These are phyloP conservation scores for Phortica variegata DNA, from an alignment of 1,140 invertebrate species.

Conservation along the genomic window DNA sequence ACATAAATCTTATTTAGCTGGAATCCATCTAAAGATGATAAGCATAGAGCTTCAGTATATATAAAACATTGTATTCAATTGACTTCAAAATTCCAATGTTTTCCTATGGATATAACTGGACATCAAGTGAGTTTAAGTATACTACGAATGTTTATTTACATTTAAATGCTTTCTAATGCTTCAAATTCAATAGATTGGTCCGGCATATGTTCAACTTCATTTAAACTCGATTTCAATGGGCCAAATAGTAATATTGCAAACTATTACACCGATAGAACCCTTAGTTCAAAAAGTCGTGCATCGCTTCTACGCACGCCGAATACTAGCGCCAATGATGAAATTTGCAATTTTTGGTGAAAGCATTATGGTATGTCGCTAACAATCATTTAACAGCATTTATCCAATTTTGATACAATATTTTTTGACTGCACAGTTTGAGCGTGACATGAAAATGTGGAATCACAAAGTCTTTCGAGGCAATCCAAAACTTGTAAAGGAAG, in stretches of 20 bases:
- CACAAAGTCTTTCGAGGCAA: conserved; percentile 74
- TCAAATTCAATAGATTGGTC: conserved; percentile 68
- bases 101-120: conserved; percentile 32
- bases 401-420: not conserved
- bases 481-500: conserved; percentile 75
- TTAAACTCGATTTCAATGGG: conserved; percentile 66
- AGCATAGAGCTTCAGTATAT: conserved; percentile 36
- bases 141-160: too few species aligned
- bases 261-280: conserved; percentile 78
- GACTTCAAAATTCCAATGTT: conserved; percentile 25
- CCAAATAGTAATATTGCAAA: conserved; percentile 71
- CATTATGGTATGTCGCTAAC: conserved; percentile 65
- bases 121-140: conserved; percentile 45
- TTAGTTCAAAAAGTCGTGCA: conserved; percentile 78
- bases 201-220: conserved; percentile 73
- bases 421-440: conserved; percentile 77
- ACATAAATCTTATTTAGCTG: conserved; percentile 24
- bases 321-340: conserved; percentile 67
- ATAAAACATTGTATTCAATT: conserved; percentile 35
- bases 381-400: not conserved
- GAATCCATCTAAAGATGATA: conserved; percentile 13
- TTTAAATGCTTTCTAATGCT: not conserved
- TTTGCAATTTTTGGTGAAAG: conserved; percentile 72
- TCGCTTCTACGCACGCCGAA: conserved; percentile 66
- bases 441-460: conserved; percentile 88